Base-by-base conservation (phyloP, 2,113 vertebrate genomes). In the Myanophis thanlyinensis region DNA sequence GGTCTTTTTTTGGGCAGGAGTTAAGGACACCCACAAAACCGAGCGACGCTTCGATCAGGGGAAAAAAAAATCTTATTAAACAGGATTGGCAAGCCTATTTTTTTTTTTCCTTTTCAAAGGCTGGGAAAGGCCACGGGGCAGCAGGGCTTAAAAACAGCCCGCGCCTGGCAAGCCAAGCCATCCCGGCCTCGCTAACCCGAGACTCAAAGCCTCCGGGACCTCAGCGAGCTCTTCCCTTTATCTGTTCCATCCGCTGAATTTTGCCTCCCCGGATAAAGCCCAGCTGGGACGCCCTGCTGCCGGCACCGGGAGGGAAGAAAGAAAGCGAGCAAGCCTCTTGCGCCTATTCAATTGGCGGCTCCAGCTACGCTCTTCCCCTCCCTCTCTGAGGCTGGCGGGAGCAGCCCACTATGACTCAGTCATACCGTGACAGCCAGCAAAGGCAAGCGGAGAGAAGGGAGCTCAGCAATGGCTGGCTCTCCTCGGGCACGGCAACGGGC, bases 371-470 rank as follows among this genome's bases (percentile, higher is more conserved):
- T 88, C 23, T 12, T 9, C 35, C 62, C 62, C 49, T 80, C 49
- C 54, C 88, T 5, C 88, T 5, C 40, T 1, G 51, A 6, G 3
- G 67, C 51, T 23, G 35, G 27, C 53, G 46, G 52, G 30, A 46
- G 53, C 27, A 47, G 27, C 92, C 73, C 91, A 85, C 80, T 89
- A 48, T 92, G 92, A 92, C 92, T 92, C 92, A 80, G 73, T 80
- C 73, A 92, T 49, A 1, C 46, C 30, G 27, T 49, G 52, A 85
- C 91, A 92, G 35, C 62, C 46, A 62, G 87, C 87, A 84, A 35
- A 47, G 84, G 90, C 30, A 20, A 40, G 73, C 3, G 90, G 47
- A 35, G 30, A 35, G 40, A 23, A 30, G 56, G 51, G 51, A 53
- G 54, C 35, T 47, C 40, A 89, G 62, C 51, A 54, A 91, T 91